Conservation (phyloP, 2,888 invertebrate genomes). For the Amphimallon solstitiale region DNA sequence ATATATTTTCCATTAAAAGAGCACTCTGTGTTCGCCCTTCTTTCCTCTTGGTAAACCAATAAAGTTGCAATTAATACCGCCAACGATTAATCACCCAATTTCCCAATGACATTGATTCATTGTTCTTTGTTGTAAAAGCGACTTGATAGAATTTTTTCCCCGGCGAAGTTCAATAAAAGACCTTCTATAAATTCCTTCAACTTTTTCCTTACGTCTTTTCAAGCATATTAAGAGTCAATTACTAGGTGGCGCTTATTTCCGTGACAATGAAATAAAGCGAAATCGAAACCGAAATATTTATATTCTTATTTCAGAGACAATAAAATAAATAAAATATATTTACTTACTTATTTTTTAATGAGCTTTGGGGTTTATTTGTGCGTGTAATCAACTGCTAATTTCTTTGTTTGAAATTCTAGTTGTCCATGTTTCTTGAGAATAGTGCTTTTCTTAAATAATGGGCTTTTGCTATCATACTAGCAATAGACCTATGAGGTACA, state of each 20-base stretch:
- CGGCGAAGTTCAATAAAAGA: conserved; percentile 14
- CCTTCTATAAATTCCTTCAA: conserved; percentile 7
- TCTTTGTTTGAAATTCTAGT: too few relatives aligned
- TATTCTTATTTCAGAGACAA: too few relatives aligned
- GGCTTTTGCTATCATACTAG: too few relatives aligned
- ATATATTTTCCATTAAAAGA: conserved; percentile 14
- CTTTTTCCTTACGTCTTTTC: background rate
- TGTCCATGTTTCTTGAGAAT: too few relatives aligned
- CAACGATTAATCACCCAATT: conserved; percentile 27
- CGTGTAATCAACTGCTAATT: too few relatives aligned
- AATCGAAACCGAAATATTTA: too few relatives aligned
- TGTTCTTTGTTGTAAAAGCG: conserved; percentile 28
- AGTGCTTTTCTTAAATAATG: too few relatives aligned
- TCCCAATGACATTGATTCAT: conserved; percentile 36
- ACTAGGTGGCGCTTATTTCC: background rate
- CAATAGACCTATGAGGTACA: too few relatives aligned
- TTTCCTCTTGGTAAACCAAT: conserved; percentile 21
- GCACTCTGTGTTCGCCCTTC: conserved; percentile 1
- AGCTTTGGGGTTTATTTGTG: too few relatives aligned
- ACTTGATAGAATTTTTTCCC: conserved; percentile 27
- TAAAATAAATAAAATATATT: too few relatives aligned
- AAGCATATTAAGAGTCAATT: conserved; percentile 18
- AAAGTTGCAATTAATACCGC: conserved; percentile 31
- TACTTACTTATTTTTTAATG: too few relatives aligned
- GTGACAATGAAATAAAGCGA: too few relatives aligned